Conservation (phyloP, 2,113 vertebrate genomes). For the Perca flavescens region DNA sequence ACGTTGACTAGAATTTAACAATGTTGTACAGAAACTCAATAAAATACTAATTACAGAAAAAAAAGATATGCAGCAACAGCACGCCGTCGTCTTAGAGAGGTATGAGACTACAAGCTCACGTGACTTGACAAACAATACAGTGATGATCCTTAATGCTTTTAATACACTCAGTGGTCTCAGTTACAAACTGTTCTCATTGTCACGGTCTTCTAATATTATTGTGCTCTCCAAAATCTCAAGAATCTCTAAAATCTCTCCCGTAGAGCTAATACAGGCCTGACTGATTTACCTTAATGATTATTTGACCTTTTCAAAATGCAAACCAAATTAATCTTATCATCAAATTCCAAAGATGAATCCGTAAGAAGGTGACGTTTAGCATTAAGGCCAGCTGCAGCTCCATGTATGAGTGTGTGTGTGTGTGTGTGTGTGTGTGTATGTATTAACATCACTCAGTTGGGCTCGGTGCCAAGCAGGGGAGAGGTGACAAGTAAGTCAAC, state of each 20-base stretch:
- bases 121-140: conserved; percentile 15
- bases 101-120: conserved; percentile 8
- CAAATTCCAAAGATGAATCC: background rate
- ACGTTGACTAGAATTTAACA: too few relatives aligned
- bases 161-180: background rate
- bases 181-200: background rate
- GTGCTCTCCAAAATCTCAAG: background rate
- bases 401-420: conserved; percentile 3
- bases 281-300: background rate
- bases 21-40: too few relatives aligned
- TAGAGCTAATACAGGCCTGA: background rate
- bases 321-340: background rate
- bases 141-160: background rate
- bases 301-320: background rate
- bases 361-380: background rate
- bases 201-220: background rate
- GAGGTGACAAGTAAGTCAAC: conserved; percentile 53
- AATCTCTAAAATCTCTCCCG: conserved; percentile 1
- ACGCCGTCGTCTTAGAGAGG: background rate
- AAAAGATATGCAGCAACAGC: conserved; percentile 24
- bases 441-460: conserved; percentile 22
- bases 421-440: background rate
- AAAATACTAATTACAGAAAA: too few relatives aligned
- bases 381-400: background rate
- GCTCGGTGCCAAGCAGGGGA: conserved; percentile 58